Evolutionary conservation across 2,888 invertebrate genomes (phyloP), one percentile per base, ranked within the genome.

Genomic region (Conistra vaccinii): DNA sequence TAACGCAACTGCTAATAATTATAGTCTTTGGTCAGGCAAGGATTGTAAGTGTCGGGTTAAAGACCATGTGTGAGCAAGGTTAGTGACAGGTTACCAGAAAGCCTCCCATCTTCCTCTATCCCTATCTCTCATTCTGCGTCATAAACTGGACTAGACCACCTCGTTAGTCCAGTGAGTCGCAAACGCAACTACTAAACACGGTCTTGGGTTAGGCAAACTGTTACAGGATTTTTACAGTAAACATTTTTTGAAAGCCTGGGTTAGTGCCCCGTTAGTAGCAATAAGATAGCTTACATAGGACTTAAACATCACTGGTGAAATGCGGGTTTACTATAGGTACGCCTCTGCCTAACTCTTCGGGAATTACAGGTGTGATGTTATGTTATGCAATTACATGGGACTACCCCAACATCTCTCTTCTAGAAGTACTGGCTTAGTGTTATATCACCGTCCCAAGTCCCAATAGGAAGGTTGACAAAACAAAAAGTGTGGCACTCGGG

Each of bases 11-110:
- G 35, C 35, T 35, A 6, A 35, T 35, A 6, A 35, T 35, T 6
- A 35, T 6, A 6, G 35, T 35, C 35, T 35, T 35, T 35, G 35
- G 5, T 35, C 6, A 35, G 35, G n/a, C n/a, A n/a, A 74, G 63
- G 58, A 62, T 60, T 78, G 78, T 78, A 71, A 78, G 55, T 67
- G 66, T n/a, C 4, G 26, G 71, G 79, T 72, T 79, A 75, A 78
- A 74, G 68, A 73, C 68, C 65, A 66, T 14, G 48, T 32, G 4
- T 14, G 53, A 51, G 58, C 57, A 55, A 53, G 23, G 57, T 62
- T 65, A 71, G 71, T 81, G 68, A 82, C 65, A 82, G 69, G 68
- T 53, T 67, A 68, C 26, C 26, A 51, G 26, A 55, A 5, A 29
- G 14, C 20, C 39, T 14, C 0, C 9, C 3, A 45, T 35, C 14